phyloP scores from a whole-genome alignment of 2,797 vertebrate species.

The Allobates femoralis region DNA sequence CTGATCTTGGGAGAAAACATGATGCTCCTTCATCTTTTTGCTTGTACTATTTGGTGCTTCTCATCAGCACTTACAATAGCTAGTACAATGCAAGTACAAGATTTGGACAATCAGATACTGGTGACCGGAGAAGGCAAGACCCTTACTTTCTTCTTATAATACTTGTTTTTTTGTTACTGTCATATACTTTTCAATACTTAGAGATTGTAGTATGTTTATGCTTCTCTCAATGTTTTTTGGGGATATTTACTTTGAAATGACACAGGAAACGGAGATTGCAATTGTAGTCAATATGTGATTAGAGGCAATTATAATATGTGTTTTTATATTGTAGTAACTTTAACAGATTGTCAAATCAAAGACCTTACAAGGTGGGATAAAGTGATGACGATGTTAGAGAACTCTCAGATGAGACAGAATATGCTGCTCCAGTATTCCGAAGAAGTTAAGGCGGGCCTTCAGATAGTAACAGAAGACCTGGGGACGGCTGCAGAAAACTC shows the following conservation, averaged over 20 bases:
- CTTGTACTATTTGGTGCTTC: conserved; percentile 72
- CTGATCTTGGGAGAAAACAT: conserved; percentile 57
- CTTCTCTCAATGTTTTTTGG: background rate
- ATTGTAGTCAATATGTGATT: background rate
- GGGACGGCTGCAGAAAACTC: conserved; percentile 79
- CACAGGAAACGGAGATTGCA: background rate
- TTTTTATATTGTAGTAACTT: conserved; percentile 44
- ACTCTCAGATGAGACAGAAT: conserved; percentile 96
- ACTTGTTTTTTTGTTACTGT: background rate
- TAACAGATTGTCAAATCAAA: conserved; percentile 76
- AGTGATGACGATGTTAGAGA: conserved; percentile 94
- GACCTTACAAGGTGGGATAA: conserved; percentile 89
- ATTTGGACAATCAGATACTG: conserved; percentile 74
- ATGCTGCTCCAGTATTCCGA: conserved; percentile 90
- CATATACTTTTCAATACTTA: background rate
- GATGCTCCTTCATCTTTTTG: conserved; percentile 60
- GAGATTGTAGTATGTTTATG: background rate
- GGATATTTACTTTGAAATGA: background rate
- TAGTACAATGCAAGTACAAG: conserved; percentile 73
- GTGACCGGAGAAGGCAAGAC: conserved; percentile 77
- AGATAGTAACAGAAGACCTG: conserved; percentile 81
- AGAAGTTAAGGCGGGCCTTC: conserved; percentile 84
- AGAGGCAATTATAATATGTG: conserved; percentile 6
- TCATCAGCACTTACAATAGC: conserved; percentile 73
- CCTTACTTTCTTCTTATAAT: background rate